Evolutionary conservation across 2,888 invertebrate species (phyloP), one percentile per base, ranked within the genome.

Genomic region (Hyposoter didymator): DNA sequence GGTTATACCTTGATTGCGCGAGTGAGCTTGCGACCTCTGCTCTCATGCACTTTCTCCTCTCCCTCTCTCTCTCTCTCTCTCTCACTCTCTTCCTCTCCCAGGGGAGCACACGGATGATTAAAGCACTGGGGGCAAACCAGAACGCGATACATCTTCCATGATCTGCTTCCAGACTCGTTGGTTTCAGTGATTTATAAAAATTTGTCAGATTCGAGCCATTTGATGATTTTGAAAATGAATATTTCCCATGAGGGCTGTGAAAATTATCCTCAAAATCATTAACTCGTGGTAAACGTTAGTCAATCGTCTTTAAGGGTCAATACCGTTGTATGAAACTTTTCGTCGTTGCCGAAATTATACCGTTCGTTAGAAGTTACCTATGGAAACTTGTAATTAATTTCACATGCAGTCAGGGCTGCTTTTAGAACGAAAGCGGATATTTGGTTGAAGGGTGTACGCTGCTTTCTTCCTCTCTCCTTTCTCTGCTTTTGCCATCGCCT

Each of bases 311-410:
- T 55, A 1, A 4, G 47, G 12, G 1, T n/a, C 8, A 43, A 70
- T 14, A 74, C 67, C 66, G 52, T 79, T 59, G 62, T 62, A 64
- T 66, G 32, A 69, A 69, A 12, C 55, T 67, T 82, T 7, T 0
- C 39, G 73, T 82, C 84, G 85, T 85, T 76, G 85, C 84, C 76
- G 84, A 87, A 87, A 75, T 83, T 86, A 67, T 43, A 84, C 84
- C 52, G 84, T 80, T 87, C 76, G 62, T 39, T 78, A 86, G 83
- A 86, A 83, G 81, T 81, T 76, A 76, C 84, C 75, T 84, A 70
- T 80, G 78, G 35, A 66, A 55, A 81, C 64, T 75, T 59, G 88
- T 87, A 88, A 89, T 89, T 88, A 89, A 88, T 88, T 89, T 88
- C 85, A 84, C 64, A 75, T 70, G 86, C 80, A 82, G 87, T 85